Conservation (phyloP, 2,888 invertebrate species). For the Thecocarcelia acutangulata region DNA sequence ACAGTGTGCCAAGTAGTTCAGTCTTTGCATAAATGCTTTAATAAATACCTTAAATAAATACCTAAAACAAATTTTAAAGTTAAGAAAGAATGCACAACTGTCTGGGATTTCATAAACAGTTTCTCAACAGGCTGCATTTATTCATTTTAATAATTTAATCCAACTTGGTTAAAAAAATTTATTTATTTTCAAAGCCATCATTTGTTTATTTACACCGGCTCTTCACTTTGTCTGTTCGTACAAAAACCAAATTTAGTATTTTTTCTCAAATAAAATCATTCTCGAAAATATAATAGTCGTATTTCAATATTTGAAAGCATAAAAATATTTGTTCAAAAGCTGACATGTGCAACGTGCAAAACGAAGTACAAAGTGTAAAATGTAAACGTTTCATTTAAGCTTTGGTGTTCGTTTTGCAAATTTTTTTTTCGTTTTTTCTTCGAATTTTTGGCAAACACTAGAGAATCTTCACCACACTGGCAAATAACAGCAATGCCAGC, state of each 20-base stretch:
- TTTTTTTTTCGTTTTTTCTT: constrained; percentile 1
- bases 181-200: background rate
- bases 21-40: no score
- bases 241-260: background rate
- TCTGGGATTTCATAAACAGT: no score
- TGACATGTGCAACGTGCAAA: background rate
- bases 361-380: background rate
- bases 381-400: constrained; percentile 25
- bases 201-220: background rate
- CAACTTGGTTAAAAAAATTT: no score
- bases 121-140: no score
- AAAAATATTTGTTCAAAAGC: constrained; percentile 17
- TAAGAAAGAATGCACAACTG: no score
- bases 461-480: constrained; percentile 38
- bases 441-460: constrained; percentile 44
- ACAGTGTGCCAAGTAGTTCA: no score
- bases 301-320: constrained; percentile 10
- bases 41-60: no score
- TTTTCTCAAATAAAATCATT: background rate
- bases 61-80: no score
- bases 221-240: background rate
- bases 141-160: no score
- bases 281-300: background rate
- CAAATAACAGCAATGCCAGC: constrained; percentile 27
- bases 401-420: background rate